Base-by-base conservation (phyloP, 2,797 vertebrate species). In the Pangasius larnaudii region DNA sequence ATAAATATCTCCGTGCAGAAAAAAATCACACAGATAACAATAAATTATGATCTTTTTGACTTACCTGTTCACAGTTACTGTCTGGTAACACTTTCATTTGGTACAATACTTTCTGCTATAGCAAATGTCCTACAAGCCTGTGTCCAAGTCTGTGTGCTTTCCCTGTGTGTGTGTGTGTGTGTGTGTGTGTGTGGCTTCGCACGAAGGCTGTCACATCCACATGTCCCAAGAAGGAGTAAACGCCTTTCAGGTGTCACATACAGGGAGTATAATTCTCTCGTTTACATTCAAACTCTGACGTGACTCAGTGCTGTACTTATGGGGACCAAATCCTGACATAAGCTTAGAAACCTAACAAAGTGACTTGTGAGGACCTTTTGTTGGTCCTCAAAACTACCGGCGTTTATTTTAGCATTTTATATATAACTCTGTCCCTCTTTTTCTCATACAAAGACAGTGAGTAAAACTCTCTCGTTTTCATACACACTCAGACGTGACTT, bases 161-260 rank as follows among this genome's bases (percentile, higher is more conserved):
- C 71, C 51, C 14, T 83, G 24, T 77, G 59, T 87, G 58, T 81
- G 53, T 87, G 42, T 78, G 85, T 83, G 24, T 77, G 59, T 87
- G 58, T 81, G 53, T 86, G 69, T 86, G 72, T 84, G 85, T 80
- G 19, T 72, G 30, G 2, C 9, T 82, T 61, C 42, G 16, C 36
- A 14, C 7, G 13, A 53, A 24, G n/a, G 42, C 67, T 87, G 77
- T 61, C 83, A 87, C 46, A 51, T 85, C 24, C 88, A 87, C 77
- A 89, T 88, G 83, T 36, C 86, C 27, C 16, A 19, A 58, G 74
- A 80, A 10, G 27, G 49, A 85, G 83, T 49, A 85, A 71, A 71
- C 33, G 49, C 61, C 88, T 84, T 63, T 87, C 63, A 87, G 49
- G 36, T 87, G 84, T 85, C 86, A 88, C 9, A 65, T 49, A n/a